Conservation (phyloP, 2,113 vertebrate genomes). For the Regulus satrapa region DNA sequence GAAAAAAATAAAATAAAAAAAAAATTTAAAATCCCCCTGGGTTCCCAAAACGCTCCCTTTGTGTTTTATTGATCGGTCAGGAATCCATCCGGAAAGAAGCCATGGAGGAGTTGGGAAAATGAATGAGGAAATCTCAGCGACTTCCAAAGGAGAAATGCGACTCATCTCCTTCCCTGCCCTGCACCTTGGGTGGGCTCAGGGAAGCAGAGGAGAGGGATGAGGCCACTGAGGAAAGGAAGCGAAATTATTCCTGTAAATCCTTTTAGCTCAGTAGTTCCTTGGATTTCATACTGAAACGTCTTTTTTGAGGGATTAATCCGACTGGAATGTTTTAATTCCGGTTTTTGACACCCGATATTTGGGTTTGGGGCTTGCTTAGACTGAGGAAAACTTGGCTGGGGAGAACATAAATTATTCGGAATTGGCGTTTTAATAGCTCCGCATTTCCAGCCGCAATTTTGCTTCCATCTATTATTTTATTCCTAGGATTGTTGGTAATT, state of each 20-base stretch:
- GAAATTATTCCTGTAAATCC: no score
- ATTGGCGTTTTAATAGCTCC: background rate
- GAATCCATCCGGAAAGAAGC: background rate
- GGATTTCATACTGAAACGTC: rapidly evolving
- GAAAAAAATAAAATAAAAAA: no score
- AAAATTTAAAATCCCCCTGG: no score
- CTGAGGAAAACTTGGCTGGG: background rate
- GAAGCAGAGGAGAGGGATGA: background rate
- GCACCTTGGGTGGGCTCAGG: no score
- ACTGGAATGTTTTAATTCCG: rapidly evolving
- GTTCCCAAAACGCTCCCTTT: background rate
- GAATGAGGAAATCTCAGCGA: rapidly evolving
- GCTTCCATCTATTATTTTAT: background rate
- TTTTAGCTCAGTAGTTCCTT: rapidly evolving
- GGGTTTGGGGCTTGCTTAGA: background rate
- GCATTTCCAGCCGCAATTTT: background rate
- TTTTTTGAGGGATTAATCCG: no score
- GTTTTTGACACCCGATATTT: background rate
- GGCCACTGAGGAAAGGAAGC: background rate
- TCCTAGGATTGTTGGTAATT: background rate
- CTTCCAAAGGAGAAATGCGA: background rate
- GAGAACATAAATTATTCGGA: background rate
- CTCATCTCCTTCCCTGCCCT: background rate
- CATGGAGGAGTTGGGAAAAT: background rate
- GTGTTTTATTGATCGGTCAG: rapidly evolving